These are phyloP conservation scores for Onychorhynchus coronatus DNA, from an alignment of 2,113 vertebrate genomes.

Conservation along the genomic window DNA sequence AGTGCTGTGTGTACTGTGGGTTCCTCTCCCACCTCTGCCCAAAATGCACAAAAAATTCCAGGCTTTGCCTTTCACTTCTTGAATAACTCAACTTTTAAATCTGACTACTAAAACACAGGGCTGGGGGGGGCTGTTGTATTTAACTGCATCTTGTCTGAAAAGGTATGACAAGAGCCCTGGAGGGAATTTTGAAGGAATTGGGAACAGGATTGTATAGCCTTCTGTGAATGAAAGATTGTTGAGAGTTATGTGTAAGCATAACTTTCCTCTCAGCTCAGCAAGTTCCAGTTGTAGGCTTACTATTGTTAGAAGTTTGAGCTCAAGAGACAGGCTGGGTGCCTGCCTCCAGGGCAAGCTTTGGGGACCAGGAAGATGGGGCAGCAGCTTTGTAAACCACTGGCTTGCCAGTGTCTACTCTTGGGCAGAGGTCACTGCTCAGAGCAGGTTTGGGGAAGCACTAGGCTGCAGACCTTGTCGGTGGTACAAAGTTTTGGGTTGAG, in stretches of 20 bases:
- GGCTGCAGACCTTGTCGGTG: neutral
- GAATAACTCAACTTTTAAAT: neutral
- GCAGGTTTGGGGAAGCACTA: neutral
- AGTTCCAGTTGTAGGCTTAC: neutral
- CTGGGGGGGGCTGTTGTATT: neutral
- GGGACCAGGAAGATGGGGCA: neutral
- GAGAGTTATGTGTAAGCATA: neutral
- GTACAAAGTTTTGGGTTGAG: neutral
- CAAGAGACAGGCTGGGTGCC: neutral
- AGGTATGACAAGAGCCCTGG: neutral
- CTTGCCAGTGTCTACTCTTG: neutral
- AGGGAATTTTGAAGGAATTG: neutral
- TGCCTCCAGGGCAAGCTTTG: neutral
- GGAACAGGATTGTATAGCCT: neutral
- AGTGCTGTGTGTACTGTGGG: neutral
- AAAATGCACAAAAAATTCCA: neutral
- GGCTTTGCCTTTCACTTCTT: neutral
- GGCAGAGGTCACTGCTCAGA: neutral
- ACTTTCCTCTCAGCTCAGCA: neutral
- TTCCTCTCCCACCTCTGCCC: neutral
- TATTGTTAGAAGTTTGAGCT: neutral
- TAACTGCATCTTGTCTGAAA: neutral
- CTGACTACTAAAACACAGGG: neutral
- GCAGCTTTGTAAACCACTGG: neutral
- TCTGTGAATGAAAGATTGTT: neutral